Evolutionary conservation across 2,113 vertebrate genomes (phyloP).

Genomic region (Oncorhynchus clarkii): DNA sequence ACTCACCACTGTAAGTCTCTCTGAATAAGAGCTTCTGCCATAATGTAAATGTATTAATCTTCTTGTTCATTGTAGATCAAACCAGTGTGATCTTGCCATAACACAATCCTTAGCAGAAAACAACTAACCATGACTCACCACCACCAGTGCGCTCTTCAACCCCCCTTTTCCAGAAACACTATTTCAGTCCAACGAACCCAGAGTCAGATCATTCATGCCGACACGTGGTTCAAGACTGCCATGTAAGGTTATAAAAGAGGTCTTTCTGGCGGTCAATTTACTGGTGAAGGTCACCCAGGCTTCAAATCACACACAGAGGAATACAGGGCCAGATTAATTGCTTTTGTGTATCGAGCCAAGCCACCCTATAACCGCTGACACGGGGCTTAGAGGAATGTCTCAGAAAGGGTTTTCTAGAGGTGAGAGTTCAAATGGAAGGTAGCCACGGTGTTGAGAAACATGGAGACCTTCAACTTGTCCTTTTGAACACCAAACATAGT

Average conservation of each 20-base stretch:
- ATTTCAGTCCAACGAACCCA: not conserved
- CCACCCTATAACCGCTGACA: not conserved
- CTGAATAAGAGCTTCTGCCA: too few relatives aligned
- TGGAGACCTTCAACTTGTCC: not conserved
- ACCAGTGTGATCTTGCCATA: too few relatives aligned
- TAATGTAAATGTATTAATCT: too few relatives aligned
- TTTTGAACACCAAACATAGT: not conserved
- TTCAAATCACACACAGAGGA: not conserved
- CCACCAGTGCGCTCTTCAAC: too few relatives aligned
- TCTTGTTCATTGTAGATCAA: too few relatives aligned
- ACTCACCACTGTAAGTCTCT: too few relatives aligned
- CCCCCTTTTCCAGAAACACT: not conserved
- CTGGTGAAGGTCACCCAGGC: not conserved
- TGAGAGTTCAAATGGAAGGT: not conserved
- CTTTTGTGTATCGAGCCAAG: conserved; percentile 1
- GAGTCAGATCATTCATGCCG: not conserved
- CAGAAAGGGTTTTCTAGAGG: not conserved
- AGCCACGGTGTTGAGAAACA: not conserved
- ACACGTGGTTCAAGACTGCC: not conserved
- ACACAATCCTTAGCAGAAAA: too few relatives aligned
- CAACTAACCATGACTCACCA: not conserved
- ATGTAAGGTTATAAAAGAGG: not conserved
- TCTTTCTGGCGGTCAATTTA: not conserved
- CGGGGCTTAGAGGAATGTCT: not conserved
- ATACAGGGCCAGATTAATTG: not conserved